Evolutionary conservation across 30 jellyfish, hydroid and myxozoan species (phyloP).

Genomic region (Aurelia aurita complex sp. Pacific): DNA sequence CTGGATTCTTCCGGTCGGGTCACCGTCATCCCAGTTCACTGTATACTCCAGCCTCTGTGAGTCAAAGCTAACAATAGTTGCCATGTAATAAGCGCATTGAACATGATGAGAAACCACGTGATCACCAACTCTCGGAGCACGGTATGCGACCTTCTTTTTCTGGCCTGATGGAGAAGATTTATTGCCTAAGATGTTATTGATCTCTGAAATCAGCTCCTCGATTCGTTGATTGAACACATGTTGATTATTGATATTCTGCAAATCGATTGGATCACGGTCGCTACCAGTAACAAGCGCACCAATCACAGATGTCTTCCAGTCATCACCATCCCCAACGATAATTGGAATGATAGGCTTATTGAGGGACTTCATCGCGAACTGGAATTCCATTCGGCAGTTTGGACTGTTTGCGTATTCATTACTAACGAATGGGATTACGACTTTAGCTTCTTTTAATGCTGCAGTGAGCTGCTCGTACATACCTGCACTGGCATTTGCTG

Average conservation of each 20-base stretch:
- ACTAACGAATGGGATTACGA: slow-evolving; percentile 75
- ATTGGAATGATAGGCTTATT: slow-evolving; percentile 73
- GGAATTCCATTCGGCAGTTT: slow-evolving; percentile 90
- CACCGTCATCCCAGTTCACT: slow-evolving; percentile 89
- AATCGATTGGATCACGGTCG: slow-evolving; percentile 41
- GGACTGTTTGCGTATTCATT: slow-evolving; percentile 77
- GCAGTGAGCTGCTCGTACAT: slow-evolving; percentile 74
- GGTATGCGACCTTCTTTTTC: background rate
- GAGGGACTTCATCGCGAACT: slow-evolving; percentile 77
- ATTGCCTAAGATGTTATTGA: background rate
- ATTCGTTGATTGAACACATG: slow-evolving; percentile 4
- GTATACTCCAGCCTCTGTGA: slow-evolving; percentile 65
- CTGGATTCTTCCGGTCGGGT: slow-evolving; percentile 76
- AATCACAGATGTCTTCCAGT: slow-evolving; percentile 72
- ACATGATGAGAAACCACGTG: slow-evolving; percentile 81
- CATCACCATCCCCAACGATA: slow-evolving; percentile 74
- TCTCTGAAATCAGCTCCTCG: slow-evolving; percentile 13
- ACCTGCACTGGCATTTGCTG: slow-evolving; percentile 76
- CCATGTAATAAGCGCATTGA: slow-evolving; percentile 68
- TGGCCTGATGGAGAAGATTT: background rate
- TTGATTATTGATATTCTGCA: slow-evolving; percentile 30
- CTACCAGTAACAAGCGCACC: slow-evolving; percentile 62
- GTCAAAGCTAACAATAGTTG: slow-evolving; percentile 68
- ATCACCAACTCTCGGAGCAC: slow-evolving; percentile 80
- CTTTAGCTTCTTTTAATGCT: slow-evolving; percentile 74